Evolutionary conservation across 2,797 vertebrate genomes (phyloP).

Genomic region (Strix occidentalis): DNA sequence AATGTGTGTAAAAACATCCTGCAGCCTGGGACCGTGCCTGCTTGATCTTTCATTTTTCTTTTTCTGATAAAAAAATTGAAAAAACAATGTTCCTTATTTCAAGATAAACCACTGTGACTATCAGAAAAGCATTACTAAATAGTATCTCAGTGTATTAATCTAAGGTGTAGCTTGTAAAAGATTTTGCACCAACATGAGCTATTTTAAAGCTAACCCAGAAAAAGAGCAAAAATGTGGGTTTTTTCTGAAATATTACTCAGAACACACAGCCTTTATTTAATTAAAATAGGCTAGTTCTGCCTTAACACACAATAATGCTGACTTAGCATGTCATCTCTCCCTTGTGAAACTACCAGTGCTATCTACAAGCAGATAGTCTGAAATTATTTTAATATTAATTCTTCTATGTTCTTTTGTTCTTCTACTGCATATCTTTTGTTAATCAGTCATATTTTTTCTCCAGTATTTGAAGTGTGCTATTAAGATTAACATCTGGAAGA

Average conservation of each 20-base stretch:
- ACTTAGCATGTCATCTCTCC: not conserved
- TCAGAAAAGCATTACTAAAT: not conserved
- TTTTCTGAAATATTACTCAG: not conserved
- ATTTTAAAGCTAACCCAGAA: not conserved
- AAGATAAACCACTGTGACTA: not conserved
- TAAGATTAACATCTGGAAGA: not conserved
- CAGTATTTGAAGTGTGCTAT: not conserved
- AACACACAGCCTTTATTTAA: not conserved
- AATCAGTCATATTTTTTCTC: not conserved
- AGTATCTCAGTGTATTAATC: not conserved
- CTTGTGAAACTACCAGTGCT: not conserved
- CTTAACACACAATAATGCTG: not conserved
- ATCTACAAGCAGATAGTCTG: not conserved
- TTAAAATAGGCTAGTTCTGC: not conserved
- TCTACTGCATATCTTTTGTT: not conserved
- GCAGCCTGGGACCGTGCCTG: not conserved
- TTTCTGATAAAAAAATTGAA: not conserved
- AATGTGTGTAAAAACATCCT: not conserved
- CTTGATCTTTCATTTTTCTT: not conserved
- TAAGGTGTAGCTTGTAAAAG: not conserved
- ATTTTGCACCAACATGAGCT: not conserved
- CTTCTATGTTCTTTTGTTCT: not conserved
- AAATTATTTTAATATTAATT: not conserved
- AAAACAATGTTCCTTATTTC: not conserved
- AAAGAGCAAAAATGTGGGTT: not conserved